Base-by-base conservation (phyloP, 2,797 vertebrate genomes). In the Anniella stebbinsi region DNA sequence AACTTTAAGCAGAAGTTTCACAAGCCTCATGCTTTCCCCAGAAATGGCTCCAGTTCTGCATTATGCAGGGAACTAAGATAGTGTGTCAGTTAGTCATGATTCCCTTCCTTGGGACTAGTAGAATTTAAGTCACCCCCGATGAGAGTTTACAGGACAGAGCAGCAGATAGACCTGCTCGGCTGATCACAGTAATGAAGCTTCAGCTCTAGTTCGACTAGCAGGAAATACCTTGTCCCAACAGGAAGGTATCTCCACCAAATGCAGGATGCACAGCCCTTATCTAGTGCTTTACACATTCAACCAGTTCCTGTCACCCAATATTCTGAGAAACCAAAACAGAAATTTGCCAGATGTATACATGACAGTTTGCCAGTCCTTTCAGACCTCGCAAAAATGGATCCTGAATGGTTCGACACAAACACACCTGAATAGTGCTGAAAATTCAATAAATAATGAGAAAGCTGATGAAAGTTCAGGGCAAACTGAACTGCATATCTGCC, bases 1-100 rank as follows among this genome's bases (percentile, higher is more conserved):
- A 95, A 95, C 92, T 94, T 94, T 92, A 94, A 94, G 94, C 0
- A n/a, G 91, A 91, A 92, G 89, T 95, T 96, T 94, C 95, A 93
- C 93, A 95, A 96, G 94, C 92, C 81, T 75, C 85, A 93, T 0
- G 17, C 84, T 86, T 93, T 87, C 93, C 87, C 90, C 89, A 86
- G 88, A 92, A 93, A 76, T 84, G 80, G 91, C 86, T 94, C 93
- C 93, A 93, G 94, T 78, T 95, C 95, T 2, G 0, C 0, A 0
- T 96, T 94, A 95, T 90, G 54, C 89, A 94, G 93, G 92, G 45
- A 3, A 84, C 6, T 1, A 6, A 60, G 67, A 0, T 1, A 67
- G 90, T 0, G 0, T 54, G 78, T 92, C 88, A 86, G 1, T 0
- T 63, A 36, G 81, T 84, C 45, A 67, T 89, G 57, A 92, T 87